A percentile compares a stretch with the other conserved stretches of the same genome.
Evolutionary conservation across 2,113 vertebrate species (phyloP).

Genomic region (Pontoporia blainvillei): DNA sequence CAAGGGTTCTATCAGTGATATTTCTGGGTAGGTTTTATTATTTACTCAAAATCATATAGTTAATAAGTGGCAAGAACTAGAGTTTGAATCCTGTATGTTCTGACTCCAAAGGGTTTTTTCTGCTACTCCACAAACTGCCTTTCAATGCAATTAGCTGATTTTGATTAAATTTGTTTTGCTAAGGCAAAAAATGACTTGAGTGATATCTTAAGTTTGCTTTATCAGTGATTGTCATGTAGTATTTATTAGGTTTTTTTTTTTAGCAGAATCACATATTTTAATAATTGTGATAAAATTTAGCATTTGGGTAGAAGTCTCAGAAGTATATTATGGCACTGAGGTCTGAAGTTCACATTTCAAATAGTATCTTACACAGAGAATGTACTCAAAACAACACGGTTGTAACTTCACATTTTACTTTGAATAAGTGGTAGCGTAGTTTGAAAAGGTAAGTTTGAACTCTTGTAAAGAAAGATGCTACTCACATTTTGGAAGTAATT

Average conservation of each 20-base stretch:
- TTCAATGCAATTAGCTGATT: neutral
- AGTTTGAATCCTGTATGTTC: neutral
- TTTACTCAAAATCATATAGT: neutral
- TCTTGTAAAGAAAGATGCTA: neutral
- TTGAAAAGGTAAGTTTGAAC: neutral
- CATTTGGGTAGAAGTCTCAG: conserved; percentile 1
- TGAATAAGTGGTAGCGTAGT: neutral
- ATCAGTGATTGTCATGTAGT: neutral
- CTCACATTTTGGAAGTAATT: neutral
- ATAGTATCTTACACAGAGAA: neutral
- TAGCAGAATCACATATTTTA: neutral
- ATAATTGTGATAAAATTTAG: neutral
- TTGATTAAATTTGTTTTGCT: neutral
- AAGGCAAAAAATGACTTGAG: neutral
- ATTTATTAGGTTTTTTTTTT: neutral
- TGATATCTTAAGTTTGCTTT: neutral
- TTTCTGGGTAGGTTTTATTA: neutral
- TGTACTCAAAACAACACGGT: neutral
- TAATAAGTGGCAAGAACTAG: neutral
- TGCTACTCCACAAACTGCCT: neutral
- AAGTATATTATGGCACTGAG: neutral
- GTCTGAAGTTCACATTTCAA: neutral
- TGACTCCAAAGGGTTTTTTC: neutral
- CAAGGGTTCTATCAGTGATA: neutral
- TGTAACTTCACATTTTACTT: neutral